Evolutionary conservation across 2,113 vertebrate species (phyloP).

Genomic region (Actenoides lindsayi): DNA sequence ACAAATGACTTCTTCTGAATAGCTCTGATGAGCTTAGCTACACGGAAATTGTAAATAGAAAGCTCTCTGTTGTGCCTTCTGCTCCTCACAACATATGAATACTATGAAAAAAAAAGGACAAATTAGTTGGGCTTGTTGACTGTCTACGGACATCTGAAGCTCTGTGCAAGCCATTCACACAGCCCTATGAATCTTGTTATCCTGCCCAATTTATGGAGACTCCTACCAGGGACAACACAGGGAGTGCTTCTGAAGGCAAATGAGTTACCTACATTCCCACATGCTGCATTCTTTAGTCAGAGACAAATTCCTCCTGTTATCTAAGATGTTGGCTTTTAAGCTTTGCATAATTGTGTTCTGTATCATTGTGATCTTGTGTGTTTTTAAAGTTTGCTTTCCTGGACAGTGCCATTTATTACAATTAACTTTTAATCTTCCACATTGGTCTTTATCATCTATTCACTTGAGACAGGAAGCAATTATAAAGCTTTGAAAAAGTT

Average conservation of each 20-base stretch:
- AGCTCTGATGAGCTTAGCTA: not conserved
- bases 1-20: not conserved
- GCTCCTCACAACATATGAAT: not conserved
- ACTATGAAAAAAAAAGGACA: not conserved
- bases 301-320: not conserved
- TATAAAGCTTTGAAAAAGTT: conserved; percentile 2
- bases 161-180: not conserved
- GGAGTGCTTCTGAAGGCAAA: not conserved
- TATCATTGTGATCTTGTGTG: not conserved
- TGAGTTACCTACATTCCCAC: not conserved
- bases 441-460: not conserved
- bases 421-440: not conserved
- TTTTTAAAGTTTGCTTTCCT: not conserved
- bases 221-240: not conserved
- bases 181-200: not conserved
- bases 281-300: not conserved
- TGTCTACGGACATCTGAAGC: not conserved
- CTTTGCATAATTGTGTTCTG: not conserved
- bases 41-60: not conserved
- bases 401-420: not conserved
- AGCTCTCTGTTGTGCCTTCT: not conserved
- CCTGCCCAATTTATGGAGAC: not conserved
- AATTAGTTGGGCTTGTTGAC: not conserved
- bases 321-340: not conserved
- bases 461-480: not conserved